Base-by-base conservation (phyloP, 2,113 vertebrate species). In the Nycticebus coucang region DNA sequence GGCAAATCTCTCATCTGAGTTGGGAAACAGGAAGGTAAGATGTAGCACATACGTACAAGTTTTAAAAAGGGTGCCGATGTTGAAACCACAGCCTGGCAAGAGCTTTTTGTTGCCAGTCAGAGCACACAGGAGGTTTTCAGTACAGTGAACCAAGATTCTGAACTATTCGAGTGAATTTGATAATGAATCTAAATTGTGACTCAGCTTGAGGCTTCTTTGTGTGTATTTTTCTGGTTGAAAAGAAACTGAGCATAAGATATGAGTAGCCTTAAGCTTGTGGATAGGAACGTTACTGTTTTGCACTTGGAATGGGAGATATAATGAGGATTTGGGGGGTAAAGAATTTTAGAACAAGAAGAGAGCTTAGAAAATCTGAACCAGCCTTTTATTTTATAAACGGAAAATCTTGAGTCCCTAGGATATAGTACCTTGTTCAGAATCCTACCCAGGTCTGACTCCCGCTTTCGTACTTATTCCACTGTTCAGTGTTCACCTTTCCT, bases 21-120 rank as follows among this genome's bases (percentile, higher is more conserved):
- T 94, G 62, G 30, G 77, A 92, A 82, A 78, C 50, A 78, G 37
- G 64, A 84, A 79, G n/a, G 69, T 86, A 28, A 93, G 71, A 41
- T 88, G 17, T 62, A 14, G 12, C 86, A 17, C 7, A 8, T 80
- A 10, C 26, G 11, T 45, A 28, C 14, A 57, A 35, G 18, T 87
- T 77, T 90, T 66, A 37, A 69, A 93, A 55, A 41, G 15, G 30
- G 41, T 80, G 21, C 13, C 71, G 93, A 0, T 79, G 68, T 91
- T 91, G 41, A 75, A 85, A 95, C 80, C 53, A 53, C 35, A 57
- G 13, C 75, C 87, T 85, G n/a, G 45, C 45, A 87, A 66, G 72
- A 69, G 64, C 17, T 89, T 15, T 88, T 82, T 68, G 30, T 68
- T 95, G 50, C 53, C 62, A 37, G 5, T 89, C 71, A 78, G 59